phyloP scores from a whole-genome alignment of 2,888 invertebrate species.

The Ctena decussata region DNA sequence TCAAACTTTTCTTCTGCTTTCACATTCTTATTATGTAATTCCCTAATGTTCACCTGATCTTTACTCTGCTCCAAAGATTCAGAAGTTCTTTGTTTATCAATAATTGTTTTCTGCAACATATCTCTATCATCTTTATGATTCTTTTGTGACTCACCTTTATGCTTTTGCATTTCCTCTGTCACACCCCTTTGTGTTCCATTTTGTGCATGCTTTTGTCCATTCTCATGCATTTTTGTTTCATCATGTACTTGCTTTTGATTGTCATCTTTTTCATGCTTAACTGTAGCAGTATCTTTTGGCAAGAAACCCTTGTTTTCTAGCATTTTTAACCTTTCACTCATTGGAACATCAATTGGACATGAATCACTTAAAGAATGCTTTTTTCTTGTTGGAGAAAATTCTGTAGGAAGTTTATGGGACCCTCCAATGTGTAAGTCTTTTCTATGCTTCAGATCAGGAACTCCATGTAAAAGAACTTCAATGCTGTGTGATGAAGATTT shows the following conservation, averaged over 20 bases:
- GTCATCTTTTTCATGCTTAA: not conserved
- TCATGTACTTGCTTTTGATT: too few relatives aligned
- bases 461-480: conserved; percentile 79
- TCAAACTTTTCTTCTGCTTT: not conserved
- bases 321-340: conserved; percentile 47
- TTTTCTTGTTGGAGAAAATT: conserved; percentile 16
- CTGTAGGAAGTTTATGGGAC: conserved; percentile 46
- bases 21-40: not conserved
- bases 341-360: conserved; percentile 56
- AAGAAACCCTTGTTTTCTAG: conserved; percentile 56
- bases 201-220: not conserved
- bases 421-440: conserved; percentile 32
- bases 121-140: not conserved
- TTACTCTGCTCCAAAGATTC: not conserved
- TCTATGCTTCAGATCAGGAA: conserved; percentile 1
- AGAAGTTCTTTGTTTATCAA: not conserved
- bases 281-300: conserved; percentile 22
- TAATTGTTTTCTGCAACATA: not conserved
- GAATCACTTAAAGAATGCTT: conserved; percentile 44
- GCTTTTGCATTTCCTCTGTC: too few relatives aligned
- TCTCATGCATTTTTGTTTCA: too few relatives aligned
- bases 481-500: conserved; percentile 81
- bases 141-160: too few relatives aligned
- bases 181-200: not conserved
- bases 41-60: not conserved